Evolutionary conservation across 2,888 invertebrate genomes (phyloP).

Genomic region (Drosophila lacicola): DNA sequence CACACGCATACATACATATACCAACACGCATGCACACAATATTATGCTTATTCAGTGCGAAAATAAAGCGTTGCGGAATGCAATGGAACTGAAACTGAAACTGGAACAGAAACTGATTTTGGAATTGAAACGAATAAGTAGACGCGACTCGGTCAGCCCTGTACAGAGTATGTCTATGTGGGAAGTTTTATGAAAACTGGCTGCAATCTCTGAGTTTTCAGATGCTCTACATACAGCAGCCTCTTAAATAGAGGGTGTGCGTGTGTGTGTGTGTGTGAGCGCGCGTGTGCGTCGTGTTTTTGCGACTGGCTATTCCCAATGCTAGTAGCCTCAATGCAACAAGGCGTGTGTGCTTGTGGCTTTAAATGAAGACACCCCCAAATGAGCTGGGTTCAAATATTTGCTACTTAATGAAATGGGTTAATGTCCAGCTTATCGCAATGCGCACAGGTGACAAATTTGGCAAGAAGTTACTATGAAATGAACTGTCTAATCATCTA

Average conservation of each 20-base stretch:
- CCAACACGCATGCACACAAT: slow-evolving; percentile 3
- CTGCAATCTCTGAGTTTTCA: slow-evolving; percentile 8
- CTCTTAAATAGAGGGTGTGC: neutral
- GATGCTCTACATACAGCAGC: slow-evolving; percentile 8
- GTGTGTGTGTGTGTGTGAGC: neutral
- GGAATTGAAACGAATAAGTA: too few species aligned
- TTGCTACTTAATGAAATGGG: slow-evolving; percentile 28
- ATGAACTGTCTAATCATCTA: slow-evolving; percentile 7
- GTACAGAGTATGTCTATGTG: too few species aligned
- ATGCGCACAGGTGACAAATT: slow-evolving; percentile 18
- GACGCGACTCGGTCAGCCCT: too few species aligned
- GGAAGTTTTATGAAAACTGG: slow-evolving; percentile 4
- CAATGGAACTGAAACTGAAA: neutral
- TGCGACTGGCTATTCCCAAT: slow-evolving; percentile 6
- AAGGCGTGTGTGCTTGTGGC: neutral
- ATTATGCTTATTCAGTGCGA: slow-evolving; percentile 13
- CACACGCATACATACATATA: slow-evolving; percentile 2
- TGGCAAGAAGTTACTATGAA: neutral
- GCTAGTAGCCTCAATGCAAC: slow-evolving; percentile 9
- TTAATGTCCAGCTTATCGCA: slow-evolving; percentile 25
- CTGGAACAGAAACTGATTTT: neutral
- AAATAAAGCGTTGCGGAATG: neutral
- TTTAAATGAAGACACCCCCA: neutral
- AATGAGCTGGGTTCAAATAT: slow-evolving; percentile 27
- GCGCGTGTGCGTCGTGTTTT: neutral